Percentiles rank a stretch among this genome's conserved stretches.
Conservation (phyloP, 2,888 invertebrate genomes). For the Protodeltote pygarga region DNA sequence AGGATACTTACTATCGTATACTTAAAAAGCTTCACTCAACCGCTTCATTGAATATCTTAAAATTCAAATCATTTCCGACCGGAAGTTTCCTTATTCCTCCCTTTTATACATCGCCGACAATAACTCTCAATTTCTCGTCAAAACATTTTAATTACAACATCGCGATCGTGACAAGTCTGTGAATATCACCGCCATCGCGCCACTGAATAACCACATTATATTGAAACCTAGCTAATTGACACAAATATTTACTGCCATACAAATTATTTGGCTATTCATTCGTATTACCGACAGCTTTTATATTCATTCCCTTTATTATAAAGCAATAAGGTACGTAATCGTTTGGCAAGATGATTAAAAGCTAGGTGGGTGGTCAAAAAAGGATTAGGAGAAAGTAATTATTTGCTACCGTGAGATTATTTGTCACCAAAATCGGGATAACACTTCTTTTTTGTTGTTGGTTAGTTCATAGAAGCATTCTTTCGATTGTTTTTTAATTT, state of each 20-base stretch:
- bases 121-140: conserved; percentile 10
- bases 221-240: conserved; percentile 49
- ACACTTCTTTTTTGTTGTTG: conserved; percentile 26
- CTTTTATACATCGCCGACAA: conserved; percentile 1
- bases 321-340: conserved; percentile 15
- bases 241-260: conserved; percentile 60
- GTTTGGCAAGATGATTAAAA: conserved; percentile 18
- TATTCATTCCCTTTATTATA: conserved; percentile 1
- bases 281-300: conserved; percentile 27
- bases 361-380: conserved; percentile 43
- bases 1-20: neutral
- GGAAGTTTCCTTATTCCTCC: conserved; percentile 28
- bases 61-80: conserved; percentile 13
- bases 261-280: conserved; percentile 42
- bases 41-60: too few relatives aligned
- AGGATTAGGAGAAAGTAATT: conserved; percentile 47
- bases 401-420: conserved; percentile 42
- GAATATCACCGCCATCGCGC: conserved; percentile 29
- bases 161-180: conserved; percentile 5
- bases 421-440: conserved; percentile 18
- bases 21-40: neutral
- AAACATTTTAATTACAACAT: conserved; percentile 28
- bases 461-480: neutral
- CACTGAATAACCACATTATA: conserved; percentile 5
- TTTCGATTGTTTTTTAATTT: conserved; percentile 6